phyloP scores from a whole-genome alignment of 35 echinoderm and acorn worm species.

The Heliocidaris erythrogramma region DNA sequence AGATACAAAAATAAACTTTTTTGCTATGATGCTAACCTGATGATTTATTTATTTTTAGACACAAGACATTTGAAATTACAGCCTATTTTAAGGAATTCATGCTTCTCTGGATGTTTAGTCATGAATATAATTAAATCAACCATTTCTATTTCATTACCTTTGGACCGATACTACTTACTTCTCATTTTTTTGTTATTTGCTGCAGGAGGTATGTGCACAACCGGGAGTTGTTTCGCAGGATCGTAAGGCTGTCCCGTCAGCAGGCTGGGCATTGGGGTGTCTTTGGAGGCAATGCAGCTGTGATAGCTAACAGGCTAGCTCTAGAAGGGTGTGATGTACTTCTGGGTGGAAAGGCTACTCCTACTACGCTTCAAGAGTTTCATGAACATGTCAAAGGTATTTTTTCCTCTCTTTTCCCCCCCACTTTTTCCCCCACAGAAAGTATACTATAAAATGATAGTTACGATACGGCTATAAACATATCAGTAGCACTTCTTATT shows the following conservation, averaged over 20 bases:
- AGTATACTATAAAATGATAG: neutral
- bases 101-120: no score
- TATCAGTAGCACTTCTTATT: neutral
- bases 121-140: no score
- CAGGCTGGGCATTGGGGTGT: neutral
- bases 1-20: no score
- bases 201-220: conserved; percentile 32
- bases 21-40: no score
- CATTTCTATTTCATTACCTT: no score
- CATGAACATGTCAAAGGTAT: conserved; percentile 75
- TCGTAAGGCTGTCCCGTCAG: neutral
- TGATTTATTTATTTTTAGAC: no score
- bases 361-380: conserved; percentile 53
- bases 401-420: neutral
- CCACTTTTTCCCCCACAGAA: no score
- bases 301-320: conserved; percentile 87
- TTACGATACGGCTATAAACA: neutral
- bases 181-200: no score
- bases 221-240: neutral
- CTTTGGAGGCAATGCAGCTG: conserved; percentile 88
- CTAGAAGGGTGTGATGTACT: conserved; percentile 89
- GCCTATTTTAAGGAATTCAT: no score
- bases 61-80: no score
- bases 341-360: conserved; percentile 68
- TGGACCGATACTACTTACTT: no score